Percentiles rank a stretch among this genome's conserved stretches.
Conservation (phyloP, 2,797 vertebrate species). For the Cyclopterus lumpus region DNA sequence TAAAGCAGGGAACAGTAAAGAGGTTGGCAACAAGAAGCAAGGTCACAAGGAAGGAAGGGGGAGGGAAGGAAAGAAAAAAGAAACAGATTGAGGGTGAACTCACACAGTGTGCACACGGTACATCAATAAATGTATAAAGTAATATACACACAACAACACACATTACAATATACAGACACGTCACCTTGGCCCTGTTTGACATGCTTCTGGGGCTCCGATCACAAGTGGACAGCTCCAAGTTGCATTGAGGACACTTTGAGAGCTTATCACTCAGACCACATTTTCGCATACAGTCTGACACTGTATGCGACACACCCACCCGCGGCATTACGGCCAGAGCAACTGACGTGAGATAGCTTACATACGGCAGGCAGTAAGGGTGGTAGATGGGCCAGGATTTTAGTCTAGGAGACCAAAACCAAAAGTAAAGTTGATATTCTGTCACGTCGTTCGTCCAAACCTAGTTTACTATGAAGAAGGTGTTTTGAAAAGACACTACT, state of each 20-base stretch:
- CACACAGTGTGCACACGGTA: not conserved
- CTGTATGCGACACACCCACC: too few species aligned
- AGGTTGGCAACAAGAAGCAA: not conserved
- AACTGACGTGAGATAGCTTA: too few species aligned
- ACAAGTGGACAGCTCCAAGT: not conserved
- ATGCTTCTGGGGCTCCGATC: not conserved
- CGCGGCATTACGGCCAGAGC: too few species aligned
- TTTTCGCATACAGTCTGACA: not conserved
- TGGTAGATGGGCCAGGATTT: too few species aligned
- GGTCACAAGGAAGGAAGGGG: not conserved
- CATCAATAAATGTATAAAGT: not conserved
- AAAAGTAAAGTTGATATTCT: too few species aligned
- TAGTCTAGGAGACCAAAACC: too few species aligned
- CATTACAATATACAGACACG: not conserved
- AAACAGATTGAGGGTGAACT: not conserved
- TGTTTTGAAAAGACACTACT: too few species aligned
- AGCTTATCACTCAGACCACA: not conserved
- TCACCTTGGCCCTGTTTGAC: not conserved
- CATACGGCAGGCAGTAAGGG: too few species aligned
- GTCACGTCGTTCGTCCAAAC: too few species aligned
- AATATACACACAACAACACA: not conserved
- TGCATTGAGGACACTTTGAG: not conserved
- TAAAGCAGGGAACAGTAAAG: conserved; percentile 28
- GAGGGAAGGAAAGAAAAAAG: not conserved
- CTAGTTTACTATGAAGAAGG: too few species aligned